A percentile compares a stretch with the other conserved stretches of the same genome.
Conservation (phyloP, 2,888 invertebrate species). For the Chrysina gloriosa region DNA sequence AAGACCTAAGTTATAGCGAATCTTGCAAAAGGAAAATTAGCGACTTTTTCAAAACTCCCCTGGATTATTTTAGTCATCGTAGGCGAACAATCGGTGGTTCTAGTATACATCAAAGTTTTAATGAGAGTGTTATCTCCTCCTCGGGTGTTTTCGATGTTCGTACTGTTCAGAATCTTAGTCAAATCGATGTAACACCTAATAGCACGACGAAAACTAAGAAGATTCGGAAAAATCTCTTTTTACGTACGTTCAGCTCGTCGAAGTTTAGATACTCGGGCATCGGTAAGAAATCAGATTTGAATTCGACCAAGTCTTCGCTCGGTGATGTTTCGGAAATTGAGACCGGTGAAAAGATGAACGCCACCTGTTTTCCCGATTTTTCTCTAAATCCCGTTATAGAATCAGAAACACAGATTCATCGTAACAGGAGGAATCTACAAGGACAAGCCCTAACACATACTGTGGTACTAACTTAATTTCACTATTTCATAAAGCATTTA, state of each 20-base stretch:
- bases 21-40: conserved; percentile 57
- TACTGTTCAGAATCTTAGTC: conserved; percentile 56
- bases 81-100: conserved; percentile 61
- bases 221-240: conserved; percentile 59
- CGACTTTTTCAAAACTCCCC: conserved; percentile 61
- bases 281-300: conserved; percentile 54
- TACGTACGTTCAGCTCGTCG: conserved; percentile 61
- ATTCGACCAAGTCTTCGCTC: conserved; percentile 57
- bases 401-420: conserved; percentile 53
- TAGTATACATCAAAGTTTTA: conserved; percentile 55
- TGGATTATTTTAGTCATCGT: conserved; percentile 61
- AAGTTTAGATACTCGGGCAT: conserved; percentile 56
- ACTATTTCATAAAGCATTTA: conserved; percentile 43
- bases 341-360: conserved; percentile 56
- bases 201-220: conserved; percentile 49
- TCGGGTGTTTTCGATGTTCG: conserved; percentile 62
- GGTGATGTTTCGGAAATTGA: conserved; percentile 48
- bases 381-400: conserved; percentile 55
- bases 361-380: conserved; percentile 62
- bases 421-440: conserved; percentile 54
- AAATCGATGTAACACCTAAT: conserved; percentile 46
- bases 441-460: conserved; percentile 59
- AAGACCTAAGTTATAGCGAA: conserved; percentile 61
- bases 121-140: conserved; percentile 59
- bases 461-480: conserved; percentile 65